phyloP scores from a whole-genome alignment of 2,797 vertebrate genomes.

The Eremophila alpestris region DNA sequence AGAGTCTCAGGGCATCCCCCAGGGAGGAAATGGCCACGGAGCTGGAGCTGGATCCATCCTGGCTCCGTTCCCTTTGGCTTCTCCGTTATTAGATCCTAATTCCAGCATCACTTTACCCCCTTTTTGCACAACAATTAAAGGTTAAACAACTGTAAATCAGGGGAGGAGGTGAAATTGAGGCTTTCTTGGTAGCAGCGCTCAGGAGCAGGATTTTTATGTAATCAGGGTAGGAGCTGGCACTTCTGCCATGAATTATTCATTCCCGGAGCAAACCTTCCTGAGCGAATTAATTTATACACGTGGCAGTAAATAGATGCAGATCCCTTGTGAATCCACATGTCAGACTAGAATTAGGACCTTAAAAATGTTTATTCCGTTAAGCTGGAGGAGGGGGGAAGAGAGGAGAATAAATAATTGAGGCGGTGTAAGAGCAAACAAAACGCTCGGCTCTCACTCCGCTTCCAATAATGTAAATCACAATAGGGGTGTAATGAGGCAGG shows the following conservation, averaged over 20 bases:
- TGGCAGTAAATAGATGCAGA: constrained; percentile 65
- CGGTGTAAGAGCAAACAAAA: constrained; percentile 8
- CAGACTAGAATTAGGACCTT: constrained; percentile 59
- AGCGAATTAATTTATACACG: constrained; percentile 67
- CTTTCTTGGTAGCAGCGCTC: constrained; percentile 4
- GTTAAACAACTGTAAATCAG: constrained; percentile 51
- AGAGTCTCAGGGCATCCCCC: neutral
- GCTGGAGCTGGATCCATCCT: neutral
- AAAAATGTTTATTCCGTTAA: constrained; percentile 57
- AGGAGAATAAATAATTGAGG: constrained; percentile 46
- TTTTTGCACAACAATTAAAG: constrained; percentile 54
- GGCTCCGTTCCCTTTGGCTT: neutral
- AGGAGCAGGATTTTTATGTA: constrained; percentile 47
- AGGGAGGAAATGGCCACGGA: neutral
- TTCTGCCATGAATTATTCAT: constrained; percentile 71
- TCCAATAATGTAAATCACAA: neutral
- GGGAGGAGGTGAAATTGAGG: constrained; percentile 33
- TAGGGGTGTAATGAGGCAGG: neutral
- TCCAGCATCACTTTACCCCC: neutral
- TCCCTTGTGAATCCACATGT: constrained; percentile 60
- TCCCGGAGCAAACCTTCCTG: constrained; percentile 46
- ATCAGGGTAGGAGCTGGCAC: constrained; percentile 19
- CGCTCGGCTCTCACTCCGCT: accelerated
- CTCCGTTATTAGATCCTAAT: neutral
- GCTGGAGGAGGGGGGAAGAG: neutral